phyloP scores from a whole-genome alignment of 2,797 vertebrate species.

The Florisuga fusca region DNA sequence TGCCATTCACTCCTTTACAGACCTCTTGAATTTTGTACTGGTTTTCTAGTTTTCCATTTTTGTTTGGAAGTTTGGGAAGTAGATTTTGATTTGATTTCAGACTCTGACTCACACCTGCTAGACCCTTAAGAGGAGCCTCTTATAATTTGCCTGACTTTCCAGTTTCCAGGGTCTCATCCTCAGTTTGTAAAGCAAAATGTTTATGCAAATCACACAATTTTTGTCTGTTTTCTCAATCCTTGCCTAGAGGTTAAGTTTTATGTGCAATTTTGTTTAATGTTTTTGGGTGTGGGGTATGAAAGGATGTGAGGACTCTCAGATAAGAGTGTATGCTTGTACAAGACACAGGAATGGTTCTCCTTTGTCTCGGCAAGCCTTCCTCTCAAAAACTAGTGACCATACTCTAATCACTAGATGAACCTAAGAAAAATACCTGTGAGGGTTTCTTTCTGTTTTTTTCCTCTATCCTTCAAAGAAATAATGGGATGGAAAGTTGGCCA shows the following conservation, averaged over 20 bases:
- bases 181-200: not conserved
- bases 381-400: not conserved
- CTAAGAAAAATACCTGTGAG: not conserved
- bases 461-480: not conserved
- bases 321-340: not conserved
- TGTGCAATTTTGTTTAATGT: not conserved
- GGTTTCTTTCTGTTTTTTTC: not conserved
- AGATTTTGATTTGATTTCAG: not conserved
- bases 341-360: not conserved
- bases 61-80: not conserved
- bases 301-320: not conserved
- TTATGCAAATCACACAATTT: not conserved
- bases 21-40: not conserved
- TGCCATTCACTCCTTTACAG: not conserved
- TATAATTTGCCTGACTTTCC: not conserved
- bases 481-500: not conserved
- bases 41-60: not conserved
- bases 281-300: not conserved
- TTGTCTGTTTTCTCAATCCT: not conserved
- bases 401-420: not conserved
- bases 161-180: not conserved
- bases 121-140: not conserved
- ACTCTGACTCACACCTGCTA: not conserved
- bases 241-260: not conserved
- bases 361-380: not conserved